Base-by-base conservation (phyloP, 2,797 vertebrate genomes). In the Pampus argenteus region DNA sequence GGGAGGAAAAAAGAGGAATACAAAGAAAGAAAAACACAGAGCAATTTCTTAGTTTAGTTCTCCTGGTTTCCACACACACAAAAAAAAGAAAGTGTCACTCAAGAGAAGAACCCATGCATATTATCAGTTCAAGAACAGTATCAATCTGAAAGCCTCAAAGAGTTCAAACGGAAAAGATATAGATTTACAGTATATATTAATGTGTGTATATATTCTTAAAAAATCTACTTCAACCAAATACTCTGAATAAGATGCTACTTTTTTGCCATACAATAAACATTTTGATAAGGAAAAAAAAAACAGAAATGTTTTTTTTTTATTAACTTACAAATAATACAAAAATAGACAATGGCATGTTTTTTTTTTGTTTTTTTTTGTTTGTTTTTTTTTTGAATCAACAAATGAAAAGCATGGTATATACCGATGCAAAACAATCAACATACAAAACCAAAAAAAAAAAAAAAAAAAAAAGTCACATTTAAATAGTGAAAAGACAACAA, bases 281-380 rank as follows among this genome's bases (percentile, higher is more conserved):
- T 91, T 93, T 89, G 70, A 88, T 90, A 86, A 90, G 82, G 79
- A 87, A 91, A 88, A 88, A 74, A 79, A 75, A 86, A 78, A 31
- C n/a, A 62, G 56, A 47, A 14, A 84, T 79, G 67, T 90, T 91
- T 91, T 92, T 79, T 66, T 90, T 91, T 91, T 92, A 95, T 96
- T 96, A 97, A 97, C 95, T 97, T 96, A 97, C 94, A 97, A 97
- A 97, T 96, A 94, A 97, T 97, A 97, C 95, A 98, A 97, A 98
- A 98, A 98, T 97, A 98, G 95, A 97, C 96, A 94, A 97, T 95
- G 95, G 94, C 95, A 96, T 97, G 94, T 91, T 90, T 82, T n/a
- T n/a, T n/a, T n/a, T n/a, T n/a, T n/a, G n/a, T n/a, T n/a, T n/a
- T n/a, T n/a, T n/a, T n/a, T n/a, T n/a, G n/a, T n/a, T n/a, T n/a